These are phyloP conservation scores for Macrochelys suwanniensis DNA, from an alignment of 2,797 vertebrate genomes.

Conservation along the genomic window DNA sequence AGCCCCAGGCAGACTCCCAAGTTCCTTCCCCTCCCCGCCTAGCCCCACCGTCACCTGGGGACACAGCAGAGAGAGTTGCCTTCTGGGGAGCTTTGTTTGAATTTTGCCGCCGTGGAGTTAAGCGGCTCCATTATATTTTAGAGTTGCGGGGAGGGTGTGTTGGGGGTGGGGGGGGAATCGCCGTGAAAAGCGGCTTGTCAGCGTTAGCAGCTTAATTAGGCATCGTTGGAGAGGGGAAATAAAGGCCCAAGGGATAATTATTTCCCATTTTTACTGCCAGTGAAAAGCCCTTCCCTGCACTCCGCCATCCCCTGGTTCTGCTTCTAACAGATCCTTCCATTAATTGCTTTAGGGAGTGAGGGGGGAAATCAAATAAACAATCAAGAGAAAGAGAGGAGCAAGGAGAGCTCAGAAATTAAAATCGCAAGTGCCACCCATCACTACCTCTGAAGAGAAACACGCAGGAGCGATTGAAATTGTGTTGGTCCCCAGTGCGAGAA, in stretches of 20 bases:
- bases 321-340: neutral
- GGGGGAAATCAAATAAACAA: neutral
- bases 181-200: neutral
- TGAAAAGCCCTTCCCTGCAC: neutral
- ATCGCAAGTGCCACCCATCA: neutral
- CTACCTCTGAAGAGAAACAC: neutral
- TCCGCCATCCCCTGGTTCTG: neutral
- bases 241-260: neutral
- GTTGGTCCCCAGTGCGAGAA: neutral
- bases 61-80: neutral
- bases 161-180: neutral
- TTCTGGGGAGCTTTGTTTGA: neutral
- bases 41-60: neutral
- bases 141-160: neutral
- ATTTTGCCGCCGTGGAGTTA: neutral
- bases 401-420: neutral
- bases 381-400: neutral
- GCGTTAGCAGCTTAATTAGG: neutral
- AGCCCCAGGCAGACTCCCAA: neutral
- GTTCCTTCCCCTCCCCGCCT: neutral
- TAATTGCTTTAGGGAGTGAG: neutral
- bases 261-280: neutral
- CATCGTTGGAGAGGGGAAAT: neutral
- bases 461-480: no score
- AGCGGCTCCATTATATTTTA: neutral